These are phyloP conservation scores for Cheilosia pagana DNA, from an alignment of 2,888 invertebrate genomes.

Conservation along the genomic window DNA sequence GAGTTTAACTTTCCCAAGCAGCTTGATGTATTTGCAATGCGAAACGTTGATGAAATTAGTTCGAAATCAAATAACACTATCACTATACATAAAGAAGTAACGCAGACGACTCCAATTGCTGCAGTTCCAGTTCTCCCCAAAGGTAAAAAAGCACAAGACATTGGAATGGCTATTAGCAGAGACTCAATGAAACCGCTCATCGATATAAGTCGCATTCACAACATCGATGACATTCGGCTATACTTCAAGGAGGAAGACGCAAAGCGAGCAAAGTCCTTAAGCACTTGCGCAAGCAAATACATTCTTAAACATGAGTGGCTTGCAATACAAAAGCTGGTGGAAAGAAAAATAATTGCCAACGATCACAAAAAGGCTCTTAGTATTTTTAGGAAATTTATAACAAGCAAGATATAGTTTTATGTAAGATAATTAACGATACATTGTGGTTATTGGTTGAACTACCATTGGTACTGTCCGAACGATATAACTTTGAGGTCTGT, in stretches of 20 bases:
- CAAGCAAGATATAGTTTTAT: constrained; percentile 79
- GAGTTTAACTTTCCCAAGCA: constrained; percentile 76
- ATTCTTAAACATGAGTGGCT: constrained; percentile 80
- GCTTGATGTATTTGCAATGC: constrained; percentile 41
- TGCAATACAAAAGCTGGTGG: constrained; percentile 79
- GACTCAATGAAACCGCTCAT: constrained; percentile 67
- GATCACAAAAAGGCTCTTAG: constrained; percentile 79
- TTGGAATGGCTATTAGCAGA: constrained; percentile 65
- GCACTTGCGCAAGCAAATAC: constrained; percentile 77
- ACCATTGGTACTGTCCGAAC: constrained; percentile 74
- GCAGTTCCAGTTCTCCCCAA: background rate
- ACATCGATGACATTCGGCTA: constrained; percentile 77
- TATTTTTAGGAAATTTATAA: constrained; percentile 80
- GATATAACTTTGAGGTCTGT: constrained; percentile 77
- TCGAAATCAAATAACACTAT: constrained; percentile 52
- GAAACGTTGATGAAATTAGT: constrained; percentile 51
- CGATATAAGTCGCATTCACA: constrained; percentile 76
- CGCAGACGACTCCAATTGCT: background rate
- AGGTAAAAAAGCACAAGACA: constrained; percentile 49
- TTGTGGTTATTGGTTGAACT: constrained; percentile 37
- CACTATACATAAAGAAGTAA: background rate
- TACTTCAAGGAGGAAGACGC: constrained; percentile 79
- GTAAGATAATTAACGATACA: background rate
- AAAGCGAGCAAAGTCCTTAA: constrained; percentile 76
- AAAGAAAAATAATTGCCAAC: constrained; percentile 78